Evolutionary conservation across 2,797 vertebrate genomes (phyloP), one percentile per base, ranked within the genome.

Genomic region (Dromococcyx pavoninus): DNA sequence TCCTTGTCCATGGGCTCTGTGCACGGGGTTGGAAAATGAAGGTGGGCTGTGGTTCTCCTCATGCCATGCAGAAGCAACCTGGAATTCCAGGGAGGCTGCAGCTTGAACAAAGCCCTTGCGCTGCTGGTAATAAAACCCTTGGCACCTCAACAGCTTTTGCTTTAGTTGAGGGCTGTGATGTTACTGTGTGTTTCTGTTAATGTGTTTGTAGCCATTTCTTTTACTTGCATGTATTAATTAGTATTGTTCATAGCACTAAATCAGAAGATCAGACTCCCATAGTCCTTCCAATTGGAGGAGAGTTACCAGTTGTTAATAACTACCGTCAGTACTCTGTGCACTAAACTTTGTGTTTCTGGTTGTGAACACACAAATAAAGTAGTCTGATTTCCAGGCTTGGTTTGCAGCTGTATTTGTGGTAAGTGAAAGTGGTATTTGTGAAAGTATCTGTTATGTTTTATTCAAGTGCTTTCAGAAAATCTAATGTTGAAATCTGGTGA

Each of bases 31-130:
- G 25, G 64, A 37, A 17, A 23, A 4, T 1, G 10, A 15, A n/a
- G 46, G 14, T 35, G 50, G 25, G 33, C n/a, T 28, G 3, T 0
- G 0, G 15, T 53, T n/a, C 44, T 48, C 18, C 48, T 32, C 1
- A 0, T 10, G 53, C 54, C 23, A 0, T 1, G 13, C 10, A 3
- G 51, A 22, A 75, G 39, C 2, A 1, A 10, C 51, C 39, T 41
- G 39, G 9, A 6, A 32, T 79, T 18, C 28, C 62, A 33, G 30
- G 0, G 7, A 62, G 35, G 37, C 44, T 32, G 43, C 11, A 43
- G 30, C 48, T 70, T 50, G 58, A 75, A 16, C 64, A 41, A 17
- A 74, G 58, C 58, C 35, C 43, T 13, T 7, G 50, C 2, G 6
- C 76, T 74, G 57, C 56, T 22, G 0, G 35, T 27, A 61, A 21